Evolutionary conservation across 2,888 invertebrate genomes (phyloP).

Genomic region (Drosophila mulleri): DNA sequence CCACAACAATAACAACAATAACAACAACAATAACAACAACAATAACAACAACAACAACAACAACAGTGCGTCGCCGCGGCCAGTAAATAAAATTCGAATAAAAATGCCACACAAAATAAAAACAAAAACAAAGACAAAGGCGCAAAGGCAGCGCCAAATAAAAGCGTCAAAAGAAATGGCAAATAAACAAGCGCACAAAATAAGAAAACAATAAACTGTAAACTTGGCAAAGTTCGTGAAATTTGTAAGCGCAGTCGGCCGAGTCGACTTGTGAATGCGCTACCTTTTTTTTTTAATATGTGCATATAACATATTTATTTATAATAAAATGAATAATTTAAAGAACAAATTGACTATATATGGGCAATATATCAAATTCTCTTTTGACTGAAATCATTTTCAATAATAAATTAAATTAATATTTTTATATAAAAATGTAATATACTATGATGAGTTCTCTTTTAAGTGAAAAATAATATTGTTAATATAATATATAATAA

Average conservation of each 20-base stretch:
- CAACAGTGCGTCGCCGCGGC: constrained; percentile 29
- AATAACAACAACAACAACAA: constrained; percentile 7
- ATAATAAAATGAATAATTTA: not conserved
- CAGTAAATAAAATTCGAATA: constrained; percentile 79
- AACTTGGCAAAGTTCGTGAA: constrained; percentile 54
- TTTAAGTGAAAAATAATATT: too few relatives aligned
- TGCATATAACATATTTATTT: too few relatives aligned
- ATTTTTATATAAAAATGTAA: too few relatives aligned
- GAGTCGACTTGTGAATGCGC: constrained; percentile 39
- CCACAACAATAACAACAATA: constrained; percentile 19
- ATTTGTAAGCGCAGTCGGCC: not conserved
- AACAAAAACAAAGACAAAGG: constrained; percentile 25
- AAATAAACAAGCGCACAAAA: constrained; percentile 66
- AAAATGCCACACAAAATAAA: constrained; percentile 70
- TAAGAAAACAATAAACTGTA: constrained; percentile 57
- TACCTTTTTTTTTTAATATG: not conserved
- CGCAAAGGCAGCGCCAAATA: constrained; percentile 42
- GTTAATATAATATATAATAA: too few relatives aligned
- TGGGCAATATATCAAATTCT: too few relatives aligned
- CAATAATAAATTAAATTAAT: too few relatives aligned
- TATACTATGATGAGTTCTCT: too few relatives aligned
- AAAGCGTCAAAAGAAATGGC: constrained; percentile 79
- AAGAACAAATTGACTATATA: not conserved
- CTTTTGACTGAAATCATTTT: too few relatives aligned
- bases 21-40: constrained; percentile 13